These are phyloP conservation scores for Oxyura jamaicensis DNA, from an alignment of 2,113 vertebrate genomes.

Conservation along the genomic window DNA sequence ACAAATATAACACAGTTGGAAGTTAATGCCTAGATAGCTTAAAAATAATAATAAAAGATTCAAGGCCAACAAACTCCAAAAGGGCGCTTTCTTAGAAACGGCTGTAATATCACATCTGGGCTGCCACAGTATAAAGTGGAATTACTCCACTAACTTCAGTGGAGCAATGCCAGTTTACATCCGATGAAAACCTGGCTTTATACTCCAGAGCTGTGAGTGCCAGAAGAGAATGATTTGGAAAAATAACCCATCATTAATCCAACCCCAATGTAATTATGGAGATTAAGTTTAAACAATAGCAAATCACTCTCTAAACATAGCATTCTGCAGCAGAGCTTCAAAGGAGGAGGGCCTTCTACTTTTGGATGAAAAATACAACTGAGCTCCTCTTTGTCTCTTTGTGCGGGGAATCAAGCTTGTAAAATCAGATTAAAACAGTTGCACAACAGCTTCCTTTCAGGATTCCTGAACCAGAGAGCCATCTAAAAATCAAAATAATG, in stretches of 20 bases:
- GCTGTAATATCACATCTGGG: background rate
- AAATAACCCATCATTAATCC: conserved; percentile 47
- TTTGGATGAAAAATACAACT: background rate
- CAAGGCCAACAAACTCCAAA: background rate
- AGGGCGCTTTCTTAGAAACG: background rate
- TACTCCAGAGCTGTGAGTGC: background rate
- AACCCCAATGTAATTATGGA: conserved; percentile 32
- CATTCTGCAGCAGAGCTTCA: conserved; percentile 16
- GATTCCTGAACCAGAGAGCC: conserved; percentile 38
- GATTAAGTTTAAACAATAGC: conserved; percentile 61
- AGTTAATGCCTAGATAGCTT: background rate
- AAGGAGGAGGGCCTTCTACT: conserved; percentile 20
- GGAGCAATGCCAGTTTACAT: background rate
- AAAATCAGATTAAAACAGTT: conserved; percentile 62
- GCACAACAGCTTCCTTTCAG: conserved; percentile 62
- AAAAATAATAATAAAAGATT: background rate
- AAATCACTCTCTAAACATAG: conserved; percentile 46
- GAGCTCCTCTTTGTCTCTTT: conserved; percentile 47
- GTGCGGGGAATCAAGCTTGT: conserved; percentile 43
- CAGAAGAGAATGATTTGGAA: conserved; percentile 55
- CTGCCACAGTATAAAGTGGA: background rate
- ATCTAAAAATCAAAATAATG: conserved; percentile 50
- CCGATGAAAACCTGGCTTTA: background rate
- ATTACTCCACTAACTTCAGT: background rate
- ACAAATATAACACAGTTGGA: background rate